These are phyloP conservation scores for Zaprionus camerounensis DNA, from an alignment of 1,140 invertebrate species.

Conservation along the genomic window DNA sequence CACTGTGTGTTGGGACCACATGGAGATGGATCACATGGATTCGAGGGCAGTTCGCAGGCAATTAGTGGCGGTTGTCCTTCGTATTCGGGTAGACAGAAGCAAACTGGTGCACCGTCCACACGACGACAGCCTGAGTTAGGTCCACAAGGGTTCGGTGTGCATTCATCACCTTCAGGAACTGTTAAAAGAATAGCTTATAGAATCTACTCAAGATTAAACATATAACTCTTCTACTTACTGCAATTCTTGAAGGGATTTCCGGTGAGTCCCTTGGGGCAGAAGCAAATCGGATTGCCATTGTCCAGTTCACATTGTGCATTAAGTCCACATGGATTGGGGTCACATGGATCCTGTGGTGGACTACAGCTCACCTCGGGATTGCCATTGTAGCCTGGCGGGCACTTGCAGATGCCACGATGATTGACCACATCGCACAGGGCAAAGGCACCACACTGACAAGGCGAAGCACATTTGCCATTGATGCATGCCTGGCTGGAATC, in stretches of 20 bases:
- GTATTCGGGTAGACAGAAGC: conserved; percentile 94
- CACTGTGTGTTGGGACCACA: conserved; percentile 96
- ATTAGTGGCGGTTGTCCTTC: conserved; percentile 92
- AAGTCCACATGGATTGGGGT: conserved; percentile 93
- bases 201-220: neutral
- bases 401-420: conserved; percentile 90
- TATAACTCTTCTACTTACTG: conserved; percentile 88
- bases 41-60: conserved; percentile 85
- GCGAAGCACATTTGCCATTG: conserved; percentile 89
- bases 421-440: conserved; percentile 91
- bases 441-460: conserved; percentile 90
- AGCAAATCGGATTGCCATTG: conserved; percentile 94
- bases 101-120: conserved; percentile 89
- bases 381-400: conserved; percentile 90
- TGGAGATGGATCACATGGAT: conserved; percentile 93
- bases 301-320: conserved; percentile 94
- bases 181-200: conserved; percentile 1
- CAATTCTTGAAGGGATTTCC: conserved; percentile 96
- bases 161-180: conserved; percentile 95
- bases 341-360: conserved; percentile 89
- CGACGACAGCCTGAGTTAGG: conserved; percentile 91
- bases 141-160: conserved; percentile 93
- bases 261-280: conserved; percentile 94
- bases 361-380: conserved; percentile 88
- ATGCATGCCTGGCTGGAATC: conserved; percentile 89